Evolutionary conservation across 2,888 invertebrate species (phyloP).

Genomic region (Cyaniris semiargus): DNA sequence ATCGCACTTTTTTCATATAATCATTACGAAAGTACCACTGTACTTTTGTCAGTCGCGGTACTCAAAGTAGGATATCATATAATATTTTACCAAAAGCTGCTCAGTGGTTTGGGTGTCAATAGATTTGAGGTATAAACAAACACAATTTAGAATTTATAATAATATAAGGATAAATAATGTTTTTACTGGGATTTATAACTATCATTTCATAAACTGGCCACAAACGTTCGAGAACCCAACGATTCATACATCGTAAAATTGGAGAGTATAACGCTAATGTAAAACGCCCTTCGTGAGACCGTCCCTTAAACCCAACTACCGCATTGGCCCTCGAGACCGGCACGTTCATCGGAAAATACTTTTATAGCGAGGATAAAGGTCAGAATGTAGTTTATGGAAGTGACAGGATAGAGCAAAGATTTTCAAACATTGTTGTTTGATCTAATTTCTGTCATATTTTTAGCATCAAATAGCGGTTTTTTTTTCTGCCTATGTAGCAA

Average conservation of each 20-base stretch:
- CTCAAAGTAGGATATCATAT: too few species aligned
- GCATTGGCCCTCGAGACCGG: constrained; percentile 47
- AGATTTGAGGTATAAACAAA: too few species aligned
- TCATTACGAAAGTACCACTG: too few species aligned
- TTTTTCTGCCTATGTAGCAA: neutral
- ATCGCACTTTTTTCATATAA: too few species aligned
- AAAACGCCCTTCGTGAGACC: constrained; percentile 6
- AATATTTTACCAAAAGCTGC: too few species aligned
- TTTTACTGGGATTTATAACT: too few species aligned
- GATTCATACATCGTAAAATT: constrained; percentile 16
- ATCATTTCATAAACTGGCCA: neutral
- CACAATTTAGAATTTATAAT: too few species aligned
- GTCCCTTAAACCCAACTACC: constrained; percentile 54
- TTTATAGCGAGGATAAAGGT: constrained; percentile 50
- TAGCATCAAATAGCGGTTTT: neutral
- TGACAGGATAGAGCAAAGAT: neutral
- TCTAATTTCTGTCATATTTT: neutral
- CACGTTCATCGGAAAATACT: constrained; percentile 52
- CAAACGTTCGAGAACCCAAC: neutral
- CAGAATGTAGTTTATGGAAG: constrained; percentile 20
- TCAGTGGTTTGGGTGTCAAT: too few species aligned
- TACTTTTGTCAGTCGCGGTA: too few species aligned
- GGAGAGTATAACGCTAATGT: neutral
- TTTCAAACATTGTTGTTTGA: neutral
- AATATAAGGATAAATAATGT: too few species aligned